Evolutionary conservation across 2,888 invertebrate genomes (phyloP).

Genomic region (Gasteruption jaculator): DNA sequence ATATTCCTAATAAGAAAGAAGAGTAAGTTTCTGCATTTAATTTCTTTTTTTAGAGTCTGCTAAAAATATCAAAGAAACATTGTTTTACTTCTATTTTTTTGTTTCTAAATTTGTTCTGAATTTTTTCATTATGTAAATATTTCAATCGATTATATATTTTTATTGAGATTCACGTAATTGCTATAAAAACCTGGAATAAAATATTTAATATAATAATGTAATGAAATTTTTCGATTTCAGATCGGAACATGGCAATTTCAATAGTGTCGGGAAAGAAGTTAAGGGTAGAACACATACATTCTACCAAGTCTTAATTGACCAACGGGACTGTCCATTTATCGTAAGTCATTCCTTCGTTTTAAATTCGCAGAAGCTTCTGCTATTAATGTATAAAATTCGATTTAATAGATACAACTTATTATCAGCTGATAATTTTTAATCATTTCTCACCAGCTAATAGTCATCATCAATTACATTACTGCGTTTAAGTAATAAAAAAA

Average conservation of each 20-base stretch:
- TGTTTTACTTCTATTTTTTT: not conserved
- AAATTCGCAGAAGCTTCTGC: conserved; percentile 17
- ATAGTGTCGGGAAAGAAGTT: conserved; percentile 73
- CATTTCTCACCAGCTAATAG: not conserved
- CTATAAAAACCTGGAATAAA: conserved; percentile 36
- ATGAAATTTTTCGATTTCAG: conserved; percentile 29
- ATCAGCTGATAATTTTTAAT: not conserved
- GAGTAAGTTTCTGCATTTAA: conserved; percentile 36
- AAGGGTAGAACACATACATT: conserved; percentile 90
- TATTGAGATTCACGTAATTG: no score
- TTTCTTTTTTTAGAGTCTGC: not conserved
- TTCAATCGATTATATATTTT: conserved; percentile 2
- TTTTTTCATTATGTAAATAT: conserved; percentile 3
- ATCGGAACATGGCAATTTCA: conserved; percentile 40
- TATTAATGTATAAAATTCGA: no score
- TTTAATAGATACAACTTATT: conserved; percentile 7
- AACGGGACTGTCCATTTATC: conserved; percentile 94
- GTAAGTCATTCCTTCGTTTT: no score
- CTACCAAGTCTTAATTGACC: conserved; percentile 97
- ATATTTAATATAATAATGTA: no score
- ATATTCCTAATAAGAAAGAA: conserved; percentile 70
- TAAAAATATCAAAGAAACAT: conserved; percentile 2
- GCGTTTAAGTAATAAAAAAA: conserved; percentile 5
- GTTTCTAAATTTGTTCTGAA: not conserved
- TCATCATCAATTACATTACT: not conserved